Base-by-base conservation (phyloP, 1,140 invertebrate species). In the Amphibalanus amphitrite region DNA sequence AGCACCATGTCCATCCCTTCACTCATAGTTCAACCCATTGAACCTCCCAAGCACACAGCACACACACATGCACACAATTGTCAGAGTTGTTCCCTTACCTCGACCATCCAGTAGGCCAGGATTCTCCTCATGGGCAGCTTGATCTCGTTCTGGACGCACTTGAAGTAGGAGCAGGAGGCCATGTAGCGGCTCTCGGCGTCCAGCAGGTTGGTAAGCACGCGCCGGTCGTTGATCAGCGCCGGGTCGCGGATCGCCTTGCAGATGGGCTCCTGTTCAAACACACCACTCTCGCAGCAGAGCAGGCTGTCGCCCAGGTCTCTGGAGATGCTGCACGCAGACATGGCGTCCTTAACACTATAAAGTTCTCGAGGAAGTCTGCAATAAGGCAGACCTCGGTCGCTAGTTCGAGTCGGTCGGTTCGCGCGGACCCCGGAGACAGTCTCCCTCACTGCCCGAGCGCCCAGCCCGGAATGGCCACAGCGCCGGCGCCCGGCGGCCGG, bases 51-150 rank as follows among this genome's bases (percentile, higher is more conserved):
- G n/a, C n/a, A n/a, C n/a, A n/a, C n/a, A n/a, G n/a, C n/a, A n/a
- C n/a, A n/a, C 1, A 59, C 33, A 38, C 33, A 59, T 59, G 10
- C 10, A 59, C 13, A 59, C 20, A 1, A 17, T 20, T 20, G 17
- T 23, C 47, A 3, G 47, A 13, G 13, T 17, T 20, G 20, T 20
- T 20, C 47, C 10, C 47, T n/a, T 78, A 82, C 82, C 81, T 83
- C 82, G 8, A 82, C 76, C 82, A 84, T 83, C 82, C 82, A 84
- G 69, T 80, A 78, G 13, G 81, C 77, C 3, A 84, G 79, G 74
- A 82, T 81, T 76, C 79, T 79, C 71, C 82, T 77, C 82, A 83
- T 83, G 75, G 79, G 79, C 13, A 80, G 79, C 73, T 82, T 78
- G 71, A 83, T 78, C 77, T 84, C 81, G 71, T 76, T 79, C 75